Evolutionary conservation across 2,113 vertebrate species (phyloP).

Genomic region (Sylvilagus bachmani): DNA sequence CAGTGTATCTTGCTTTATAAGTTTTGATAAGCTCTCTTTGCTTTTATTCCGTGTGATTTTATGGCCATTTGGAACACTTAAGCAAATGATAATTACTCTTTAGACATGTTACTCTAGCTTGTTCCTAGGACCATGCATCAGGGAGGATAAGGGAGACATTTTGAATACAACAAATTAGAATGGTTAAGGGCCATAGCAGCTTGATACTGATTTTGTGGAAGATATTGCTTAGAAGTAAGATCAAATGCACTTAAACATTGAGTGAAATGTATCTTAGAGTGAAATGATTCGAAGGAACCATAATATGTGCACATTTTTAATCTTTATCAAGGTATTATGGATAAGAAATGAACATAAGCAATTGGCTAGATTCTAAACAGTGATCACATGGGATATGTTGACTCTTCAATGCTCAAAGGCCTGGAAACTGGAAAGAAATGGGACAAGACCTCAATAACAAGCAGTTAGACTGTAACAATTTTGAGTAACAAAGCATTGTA

Average conservation of each 20-base stretch:
- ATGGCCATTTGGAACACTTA: not conserved
- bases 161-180: not conserved
- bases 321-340: not conserved
- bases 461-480: not conserved
- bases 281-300: not conserved
- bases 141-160: not conserved
- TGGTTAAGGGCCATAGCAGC: not conserved
- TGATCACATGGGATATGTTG: not conserved
- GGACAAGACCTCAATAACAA: not conserved
- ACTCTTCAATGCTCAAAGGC: not conserved
- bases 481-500: not conserved
- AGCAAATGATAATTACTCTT: not conserved
- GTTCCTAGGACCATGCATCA: not conserved
- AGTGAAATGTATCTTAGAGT: not conserved
- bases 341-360: not conserved
- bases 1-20: not conserved
- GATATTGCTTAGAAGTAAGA: not conserved
- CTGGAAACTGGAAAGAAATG: not conserved
- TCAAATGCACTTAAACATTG: not conserved
- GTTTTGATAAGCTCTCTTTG: not conserved
- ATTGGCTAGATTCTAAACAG: not conserved
- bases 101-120: not conserved
- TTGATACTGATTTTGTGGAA: not conserved
- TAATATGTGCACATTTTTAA: not conserved
- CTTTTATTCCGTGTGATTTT: not conserved